phyloP scores from a whole-genome alignment of 1,140 invertebrate species.

The Drosophila ananassae region DNA sequence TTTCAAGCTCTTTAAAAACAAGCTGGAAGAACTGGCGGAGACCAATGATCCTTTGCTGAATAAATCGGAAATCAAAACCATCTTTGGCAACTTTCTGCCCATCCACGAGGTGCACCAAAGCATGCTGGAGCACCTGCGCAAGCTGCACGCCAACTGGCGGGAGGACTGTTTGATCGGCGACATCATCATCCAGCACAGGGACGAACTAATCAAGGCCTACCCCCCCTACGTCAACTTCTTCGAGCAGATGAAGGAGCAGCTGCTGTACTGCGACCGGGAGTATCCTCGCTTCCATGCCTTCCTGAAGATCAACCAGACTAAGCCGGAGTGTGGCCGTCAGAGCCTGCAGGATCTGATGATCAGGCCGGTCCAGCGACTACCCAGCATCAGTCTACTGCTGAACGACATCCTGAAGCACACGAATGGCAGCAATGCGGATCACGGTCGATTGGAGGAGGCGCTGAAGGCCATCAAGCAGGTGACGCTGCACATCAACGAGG shows the following conservation, averaged over 20 bases:
- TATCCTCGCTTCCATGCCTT: slow-evolving; percentile 98
- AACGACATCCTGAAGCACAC: slow-evolving; percentile 97
- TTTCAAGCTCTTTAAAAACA: slow-evolving; percentile 95
- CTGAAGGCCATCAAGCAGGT: slow-evolving; percentile 95
- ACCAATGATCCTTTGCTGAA: slow-evolving; percentile 92
- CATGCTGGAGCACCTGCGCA: slow-evolving; percentile 88
- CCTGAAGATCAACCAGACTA: slow-evolving; percentile 96
- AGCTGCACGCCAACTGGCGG: slow-evolving; percentile 87
- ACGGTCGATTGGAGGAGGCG: slow-evolving; percentile 92
- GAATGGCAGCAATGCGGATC: slow-evolving; percentile 92
- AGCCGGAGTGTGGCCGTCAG: slow-evolving; percentile 97
- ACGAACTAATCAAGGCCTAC: slow-evolving; percentile 95
- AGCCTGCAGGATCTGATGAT: slow-evolving; percentile 97
- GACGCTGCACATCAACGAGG: slow-evolving; percentile 98
- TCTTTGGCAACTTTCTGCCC: slow-evolving; percentile 97
- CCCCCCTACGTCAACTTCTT: slow-evolving; percentile 99
- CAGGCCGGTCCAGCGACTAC: slow-evolving; percentile 97
- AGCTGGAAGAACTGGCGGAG: slow-evolving; percentile 92
- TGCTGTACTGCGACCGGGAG: slow-evolving; percentile 94
- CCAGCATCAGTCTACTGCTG: slow-evolving; percentile 96
- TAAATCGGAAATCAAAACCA: slow-evolving; percentile 96
- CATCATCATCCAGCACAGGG: slow-evolving; percentile 93
- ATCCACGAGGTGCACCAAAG: slow-evolving; percentile 96
- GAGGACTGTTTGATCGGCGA: slow-evolving; percentile 94
- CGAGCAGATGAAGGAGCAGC: slow-evolving; percentile 97